phyloP scores from a whole-genome alignment of 2,113 vertebrate genomes.

The Pangasianodon gigas region DNA sequence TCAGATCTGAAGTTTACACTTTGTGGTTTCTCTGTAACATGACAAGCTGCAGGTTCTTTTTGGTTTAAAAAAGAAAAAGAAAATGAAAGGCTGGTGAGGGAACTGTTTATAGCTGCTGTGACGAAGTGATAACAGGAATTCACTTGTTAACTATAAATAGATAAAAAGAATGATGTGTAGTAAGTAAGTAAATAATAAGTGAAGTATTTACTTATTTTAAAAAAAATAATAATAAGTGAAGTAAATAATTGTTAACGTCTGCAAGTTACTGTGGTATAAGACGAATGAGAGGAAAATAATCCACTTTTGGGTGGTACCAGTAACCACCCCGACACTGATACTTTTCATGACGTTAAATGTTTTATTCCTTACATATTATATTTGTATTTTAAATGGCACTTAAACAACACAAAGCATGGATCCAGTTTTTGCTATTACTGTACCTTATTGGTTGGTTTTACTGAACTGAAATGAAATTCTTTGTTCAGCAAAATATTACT shows the following conservation, averaged over 20 bases:
- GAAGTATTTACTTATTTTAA: too few relatives aligned
- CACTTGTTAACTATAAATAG: not conserved
- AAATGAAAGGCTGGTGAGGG: not conserved
- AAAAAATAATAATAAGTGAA: too few relatives aligned
- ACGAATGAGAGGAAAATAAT: not conserved
- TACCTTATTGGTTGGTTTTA: not conserved
- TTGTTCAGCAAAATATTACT: not conserved
- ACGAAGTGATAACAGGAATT: not conserved
- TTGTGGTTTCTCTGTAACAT: not conserved
- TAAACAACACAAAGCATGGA: not conserved
- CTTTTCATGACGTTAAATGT: not conserved
- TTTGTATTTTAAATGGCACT: not conserved
- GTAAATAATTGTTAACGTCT: not conserved
- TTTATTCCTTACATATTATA: not conserved
- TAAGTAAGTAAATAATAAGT: too few relatives aligned
- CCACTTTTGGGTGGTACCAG: not conserved
- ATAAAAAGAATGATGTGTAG: not conserved
- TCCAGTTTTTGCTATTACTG: too few relatives aligned
- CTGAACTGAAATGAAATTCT: not conserved
- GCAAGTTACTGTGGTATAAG: not conserved
- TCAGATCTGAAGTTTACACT: not conserved
- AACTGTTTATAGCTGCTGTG: not conserved
- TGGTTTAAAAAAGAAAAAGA: not conserved
- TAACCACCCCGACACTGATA: not conserved
- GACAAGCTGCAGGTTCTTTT: not conserved